Base-by-base conservation (phyloP, 2,888 invertebrate species). In the Serripes groenlandicus region DNA sequence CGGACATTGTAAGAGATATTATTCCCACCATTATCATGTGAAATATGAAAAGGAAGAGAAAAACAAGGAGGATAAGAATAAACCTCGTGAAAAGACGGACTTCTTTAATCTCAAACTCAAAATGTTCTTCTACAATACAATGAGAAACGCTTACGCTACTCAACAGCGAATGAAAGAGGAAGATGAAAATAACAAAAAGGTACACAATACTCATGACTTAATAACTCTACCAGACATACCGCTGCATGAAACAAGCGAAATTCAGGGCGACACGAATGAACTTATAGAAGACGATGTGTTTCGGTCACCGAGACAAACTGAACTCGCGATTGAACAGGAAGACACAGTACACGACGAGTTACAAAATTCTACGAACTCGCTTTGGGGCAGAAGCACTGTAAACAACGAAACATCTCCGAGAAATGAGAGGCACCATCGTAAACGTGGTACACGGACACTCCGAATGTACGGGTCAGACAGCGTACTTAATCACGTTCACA, bases 21-120 rank as follows among this genome's bases (percentile, higher is more conserved):
- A 86, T 35, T 32, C 83, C 3, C 86, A 86, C 60, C 86, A 86
- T 69, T 86, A 58, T 69, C 70, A 86, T 52, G 68, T 83, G 5
- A 78, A 76, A 34, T 54, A 56, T 5, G 23, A 75, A 18, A 78
- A 64, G 37, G 70, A 73, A 3, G 74, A 77, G 5, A 75, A 62
- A 60, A 54, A 62, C 9, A 71, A 80, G 62, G 64, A 73, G 18
- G 60, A 69, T 0, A 54, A 70, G 23, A 21, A 71, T 1, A 78
- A 73, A 30, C 58, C 77, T 34, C 37, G 52, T 2, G 60, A 62
- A 23, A 30, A 76, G 35, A 79, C 74, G 23, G 83, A 86, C 42
- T 86, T 75, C 54, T 86, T 86, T 49, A 84, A 86, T 69, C n/a
- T 81, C 62, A 83, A 78, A 64, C 42, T 86, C 15, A 60, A 83